Evolutionary conservation across 1,140 invertebrate genomes (phyloP), one percentile per base, ranked within the genome.

Genomic region (Drosophila miranda): DNA sequence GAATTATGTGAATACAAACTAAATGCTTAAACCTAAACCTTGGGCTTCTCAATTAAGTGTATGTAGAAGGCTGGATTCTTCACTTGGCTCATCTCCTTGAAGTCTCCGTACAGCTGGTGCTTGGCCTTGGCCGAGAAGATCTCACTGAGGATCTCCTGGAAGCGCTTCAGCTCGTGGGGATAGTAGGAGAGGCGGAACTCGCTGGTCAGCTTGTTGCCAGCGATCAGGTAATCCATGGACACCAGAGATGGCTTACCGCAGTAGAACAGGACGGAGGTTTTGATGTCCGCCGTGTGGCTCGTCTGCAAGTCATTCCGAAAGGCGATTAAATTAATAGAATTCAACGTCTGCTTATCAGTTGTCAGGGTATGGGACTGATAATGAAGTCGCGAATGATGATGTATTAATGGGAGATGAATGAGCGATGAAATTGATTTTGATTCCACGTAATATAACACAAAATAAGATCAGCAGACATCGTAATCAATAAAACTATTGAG

Each of bases 161-260:
- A 97, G 2, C 92, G 91, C 8, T 94, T 92, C 52, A 97, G 90
- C 46, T 93, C 93, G 79, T 97, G 96, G 5, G 96, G 96, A 91
- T 96, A 97, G 87, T 97, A 98, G 5, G 96, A 96, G 13, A 97
- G 91, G 11, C 96, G 93, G 91, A 97, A 98, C 81, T 96, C 94
- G 81, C 94, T 96, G 87, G 82, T 89, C 16, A 91, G 78, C 7
- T 91, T 91, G 23, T 91, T 91, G 2, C 93, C 92, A 58, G 94
- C 93, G 57, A 97, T 94, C 48, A 93, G 92, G 89, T 97, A 97
- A 90, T 97, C 96, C 74, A 97, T 89, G 6, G 95, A 95, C 0
- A 97, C 94, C 76, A 97, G 92, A 43, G 93, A 92, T 8, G 96
- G 94, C 73, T 94, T 93, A 5, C 95, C 95, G 54, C 94, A 93